Conservation (phyloP, 2,888 invertebrate species). For the Chouioia cunea region DNA sequence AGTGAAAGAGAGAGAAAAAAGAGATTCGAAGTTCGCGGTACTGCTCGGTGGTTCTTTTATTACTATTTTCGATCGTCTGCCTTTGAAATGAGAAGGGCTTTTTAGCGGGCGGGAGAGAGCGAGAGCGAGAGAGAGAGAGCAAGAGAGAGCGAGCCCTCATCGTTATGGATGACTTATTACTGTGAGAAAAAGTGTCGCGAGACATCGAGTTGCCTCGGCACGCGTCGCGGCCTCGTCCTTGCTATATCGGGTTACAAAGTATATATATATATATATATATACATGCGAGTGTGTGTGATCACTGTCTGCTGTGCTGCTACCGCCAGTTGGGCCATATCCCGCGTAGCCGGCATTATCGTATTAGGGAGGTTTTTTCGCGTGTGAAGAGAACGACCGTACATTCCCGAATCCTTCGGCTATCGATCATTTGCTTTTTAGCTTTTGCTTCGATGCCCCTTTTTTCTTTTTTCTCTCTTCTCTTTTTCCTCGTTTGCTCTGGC, state of each 20-base stretch:
- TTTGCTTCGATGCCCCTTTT: conserved; percentile 17
- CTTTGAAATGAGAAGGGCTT: conserved; percentile 31
- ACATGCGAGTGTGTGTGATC: not conserved
- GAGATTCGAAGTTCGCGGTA: conserved; percentile 21
- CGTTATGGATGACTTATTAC: conserved; percentile 49
- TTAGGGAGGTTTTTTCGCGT: conserved; percentile 21
- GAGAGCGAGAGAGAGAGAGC: not conserved
- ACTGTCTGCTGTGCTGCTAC: conserved; percentile 54
- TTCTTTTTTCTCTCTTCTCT: not conserved
- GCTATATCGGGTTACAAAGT: conserved; percentile 40
- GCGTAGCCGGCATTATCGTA: conserved; percentile 30
- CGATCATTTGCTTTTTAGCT: conserved; percentile 37
- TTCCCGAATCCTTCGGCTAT: conserved; percentile 43
- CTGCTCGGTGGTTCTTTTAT: conserved; percentile 24
- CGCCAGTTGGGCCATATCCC: conserved; percentile 48
- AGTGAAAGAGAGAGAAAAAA: not conserved
- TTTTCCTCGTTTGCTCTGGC: conserved; percentile 10
- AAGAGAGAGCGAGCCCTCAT: conserved; percentile 32
- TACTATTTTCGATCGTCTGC: conserved; percentile 25
- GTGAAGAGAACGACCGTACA: conserved; percentile 13
- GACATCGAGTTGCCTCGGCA: conserved; percentile 27
- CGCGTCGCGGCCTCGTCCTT: conserved; percentile 33
- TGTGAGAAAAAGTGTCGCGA: conserved; percentile 44
- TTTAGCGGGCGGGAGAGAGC: conserved; percentile 15
- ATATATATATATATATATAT: too few species aligned